A percentile compares a stretch with the other conserved stretches of the same genome.
These are phyloP conservation scores for Rhynchonycteris naso DNA, from an alignment of 2,797 vertebrate genomes.

Conservation along the genomic window DNA sequence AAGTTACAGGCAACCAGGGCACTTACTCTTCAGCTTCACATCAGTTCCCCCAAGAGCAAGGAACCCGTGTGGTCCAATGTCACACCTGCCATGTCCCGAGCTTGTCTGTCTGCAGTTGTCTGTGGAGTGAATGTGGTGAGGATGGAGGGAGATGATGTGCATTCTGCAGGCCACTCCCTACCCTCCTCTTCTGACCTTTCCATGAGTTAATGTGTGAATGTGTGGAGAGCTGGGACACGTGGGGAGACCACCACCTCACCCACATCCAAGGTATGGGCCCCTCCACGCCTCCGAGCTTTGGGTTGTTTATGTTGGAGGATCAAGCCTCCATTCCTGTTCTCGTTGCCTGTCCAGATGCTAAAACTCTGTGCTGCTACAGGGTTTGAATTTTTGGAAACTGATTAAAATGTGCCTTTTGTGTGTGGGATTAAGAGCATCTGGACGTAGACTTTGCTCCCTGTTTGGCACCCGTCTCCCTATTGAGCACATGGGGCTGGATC, in stretches of 20 bases:
- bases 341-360: conserved; percentile 69
- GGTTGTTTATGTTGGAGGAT: conserved; percentile 35
- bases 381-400: conserved; percentile 72
- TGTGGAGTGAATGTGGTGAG: neutral
- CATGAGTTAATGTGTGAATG: neutral
- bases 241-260: neutral
- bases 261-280: neutral
- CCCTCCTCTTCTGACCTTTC: neutral
- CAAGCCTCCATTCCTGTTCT: conserved; percentile 32
- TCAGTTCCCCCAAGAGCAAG: neutral
- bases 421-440: conserved; percentile 58
- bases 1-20: neutral
- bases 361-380: conserved; percentile 63
- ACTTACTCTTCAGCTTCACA: neutral
- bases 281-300: neutral
- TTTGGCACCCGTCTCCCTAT: neutral
- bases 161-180: neutral
- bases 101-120: conserved; percentile 22
- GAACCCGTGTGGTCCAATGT: neutral
- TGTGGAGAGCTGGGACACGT: neutral
- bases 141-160: neutral
- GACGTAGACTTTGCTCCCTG: conserved; percentile 4
- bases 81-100: neutral
- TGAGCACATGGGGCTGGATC: conserved; percentile 26
- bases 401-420: conserved; percentile 80